A percentile compares a stretch with the other conserved stretches of the same genome.
phyloP scores from a whole-genome alignment of 2,797 vertebrate species.

The Helostoma temminkii region DNA sequence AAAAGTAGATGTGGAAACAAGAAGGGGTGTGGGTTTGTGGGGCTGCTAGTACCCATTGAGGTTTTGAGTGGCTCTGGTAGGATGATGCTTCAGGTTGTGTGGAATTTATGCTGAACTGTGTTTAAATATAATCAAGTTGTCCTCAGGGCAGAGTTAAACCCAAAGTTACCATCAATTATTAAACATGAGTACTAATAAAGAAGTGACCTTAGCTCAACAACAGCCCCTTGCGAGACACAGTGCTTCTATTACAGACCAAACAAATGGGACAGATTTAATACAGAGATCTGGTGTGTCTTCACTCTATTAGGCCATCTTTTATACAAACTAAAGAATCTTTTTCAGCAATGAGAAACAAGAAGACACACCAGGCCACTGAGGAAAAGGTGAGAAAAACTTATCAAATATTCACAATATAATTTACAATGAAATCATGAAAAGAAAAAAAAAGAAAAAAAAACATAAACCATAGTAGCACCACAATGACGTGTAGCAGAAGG shows the following conservation, averaged over 20 bases:
- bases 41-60: slow-evolving; percentile 20
- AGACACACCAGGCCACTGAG: slow-evolving; percentile 55
- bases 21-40: background rate
- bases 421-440: slow-evolving; percentile 29
- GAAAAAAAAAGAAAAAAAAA: slow-evolving; percentile 16
- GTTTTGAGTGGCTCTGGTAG: slow-evolving; percentile 14
- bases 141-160: slow-evolving; percentile 18
- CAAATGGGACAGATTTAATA: slow-evolving; percentile 33
- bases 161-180: slow-evolving; percentile 60
- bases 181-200: slow-evolving; percentile 47
- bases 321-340: background rate
- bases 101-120: slow-evolving; percentile 10
- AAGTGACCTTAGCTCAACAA: slow-evolving; percentile 55
- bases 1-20: slow-evolving; percentile 12
- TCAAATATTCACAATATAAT: slow-evolving; percentile 53
- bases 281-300: slow-evolving; percentile 59
- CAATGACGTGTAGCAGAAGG: slow-evolving; percentile 52
- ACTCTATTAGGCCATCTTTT: no score
- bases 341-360: slow-evolving; percentile 12
- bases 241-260: slow-evolving; percentile 68
- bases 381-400: slow-evolving; percentile 23
- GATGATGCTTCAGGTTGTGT: slow-evolving; percentile 12
- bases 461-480: slow-evolving; percentile 74
- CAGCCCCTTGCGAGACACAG: slow-evolving; percentile 73
- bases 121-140: slow-evolving; percentile 30